Percentiles rank a stretch among this genome's conserved stretches.
Evolutionary conservation across 2,113 vertebrate genomes (phyloP).

Genomic region (Triplophysa siluroides): DNA sequence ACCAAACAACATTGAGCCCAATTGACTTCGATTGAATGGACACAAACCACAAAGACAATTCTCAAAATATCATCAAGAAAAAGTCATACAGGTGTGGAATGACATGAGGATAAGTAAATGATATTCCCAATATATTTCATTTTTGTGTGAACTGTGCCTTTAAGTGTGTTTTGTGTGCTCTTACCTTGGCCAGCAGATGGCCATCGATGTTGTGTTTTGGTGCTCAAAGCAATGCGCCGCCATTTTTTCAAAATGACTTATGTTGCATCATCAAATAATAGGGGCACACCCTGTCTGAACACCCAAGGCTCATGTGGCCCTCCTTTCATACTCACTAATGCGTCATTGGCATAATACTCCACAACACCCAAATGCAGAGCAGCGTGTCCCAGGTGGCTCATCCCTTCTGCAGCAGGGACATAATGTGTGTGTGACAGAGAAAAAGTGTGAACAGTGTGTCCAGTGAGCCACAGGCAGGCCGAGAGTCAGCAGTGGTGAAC

Average conservation of each 20-base stretch:
- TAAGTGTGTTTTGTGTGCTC: conserved; percentile 9
- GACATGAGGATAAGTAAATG: too few relatives aligned
- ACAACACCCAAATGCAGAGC: conserved; percentile 15
- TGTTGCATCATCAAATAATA: background rate
- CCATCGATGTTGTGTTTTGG: conserved; percentile 44
- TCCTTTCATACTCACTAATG: conserved; percentile 12
- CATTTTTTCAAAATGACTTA: conserved; percentile 16
- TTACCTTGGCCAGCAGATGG: conserved; percentile 51
- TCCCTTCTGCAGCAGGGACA: conserved; percentile 45
- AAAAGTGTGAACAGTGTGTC: conserved; percentile 8
- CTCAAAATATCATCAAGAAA: too few relatives aligned
- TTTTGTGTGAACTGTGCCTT: too few relatives aligned
- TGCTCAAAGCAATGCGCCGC: conserved; percentile 17
- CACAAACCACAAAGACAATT: too few relatives aligned
- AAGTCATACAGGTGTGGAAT: too few relatives aligned
- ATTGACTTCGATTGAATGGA: too few relatives aligned
- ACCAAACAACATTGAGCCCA: too few relatives aligned
- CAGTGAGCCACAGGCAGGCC: conserved; percentile 20
- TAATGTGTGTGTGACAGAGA: conserved; percentile 34
- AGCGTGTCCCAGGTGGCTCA: conserved; percentile 48
- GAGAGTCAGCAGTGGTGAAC: conserved; percentile 12
- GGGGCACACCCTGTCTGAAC: conserved; percentile 45
- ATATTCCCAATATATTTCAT: too few relatives aligned
- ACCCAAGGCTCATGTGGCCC: conserved; percentile 30
- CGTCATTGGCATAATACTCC: conserved; percentile 38